Base-by-base conservation (phyloP, 2,797 vertebrate genomes). In the Chelidonichthys spinosus region DNA sequence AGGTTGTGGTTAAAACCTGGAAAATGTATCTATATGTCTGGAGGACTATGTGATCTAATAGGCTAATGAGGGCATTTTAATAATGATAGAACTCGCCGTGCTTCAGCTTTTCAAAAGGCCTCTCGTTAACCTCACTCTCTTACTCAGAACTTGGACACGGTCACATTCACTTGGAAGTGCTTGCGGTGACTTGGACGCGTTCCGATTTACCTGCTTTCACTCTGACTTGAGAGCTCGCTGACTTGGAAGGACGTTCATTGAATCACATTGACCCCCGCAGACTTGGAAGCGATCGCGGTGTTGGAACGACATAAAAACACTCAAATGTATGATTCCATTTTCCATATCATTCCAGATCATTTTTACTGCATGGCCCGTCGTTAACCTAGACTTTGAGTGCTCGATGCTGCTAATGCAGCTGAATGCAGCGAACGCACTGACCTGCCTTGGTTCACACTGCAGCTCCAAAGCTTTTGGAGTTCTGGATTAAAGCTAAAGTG, bases 11-110 rank as follows among this genome's bases (percentile, higher is more conserved):
- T 72, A 79, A 76, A 74, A 81, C 74, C 73, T 81, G 65, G 83
- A 92, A 93, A 93, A 90, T 77, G 70, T 50, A 82, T 89, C 83
- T 76, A 79, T 84, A 74, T 91, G 90, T 92, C 82, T 85, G 77
- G 69, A 76, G 67, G 62, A 72, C 69, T 63, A 33, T 62, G 81
- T 87, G 72, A 79, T 68, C 79, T 84, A 85, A 88, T 71, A 67
- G 68, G 79, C 72, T 85, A 82, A 90, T 74, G 79, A 82, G 80
- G 59, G 69, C 55, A 18, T 74, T 59, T 59, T 76, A 72, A 55
- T 82, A 73, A 79, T 68, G 84, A 84, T 42, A 11, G 42, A 81
- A 15, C 36, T 50, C 42, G 58, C 73, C 18, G 6, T 62, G 58
- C 59, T 37, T 64, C 11, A 44, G 66, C 44, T 63, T 79, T 37